Evolutionary conservation across 1,140 invertebrate species (phyloP).

Genomic region (Macrobrachium rosenbergii): DNA sequence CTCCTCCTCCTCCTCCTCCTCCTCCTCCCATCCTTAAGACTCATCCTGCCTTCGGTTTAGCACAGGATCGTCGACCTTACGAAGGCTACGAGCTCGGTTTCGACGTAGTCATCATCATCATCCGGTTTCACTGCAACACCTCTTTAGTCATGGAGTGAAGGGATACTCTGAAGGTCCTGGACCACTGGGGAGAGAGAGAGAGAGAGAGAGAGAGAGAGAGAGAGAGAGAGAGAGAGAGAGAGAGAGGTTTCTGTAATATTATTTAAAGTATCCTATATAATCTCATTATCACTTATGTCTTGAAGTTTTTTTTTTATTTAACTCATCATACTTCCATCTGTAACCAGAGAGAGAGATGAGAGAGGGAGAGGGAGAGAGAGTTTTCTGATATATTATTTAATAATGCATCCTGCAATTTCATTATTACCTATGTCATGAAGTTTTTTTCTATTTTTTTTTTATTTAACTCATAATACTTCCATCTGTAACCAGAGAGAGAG

Average conservation of each 20-base stretch:
- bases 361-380: too few species aligned
- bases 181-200: neutral
- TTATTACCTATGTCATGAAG: too few species aligned
- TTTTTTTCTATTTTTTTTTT: too few species aligned
- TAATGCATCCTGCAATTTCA: too few species aligned
- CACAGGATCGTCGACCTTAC: conserved; percentile 6
- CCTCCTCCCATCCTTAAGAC: neutral
- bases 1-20: too few species aligned
- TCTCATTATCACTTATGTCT: too few species aligned
- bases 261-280: too few species aligned
- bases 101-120: neutral
- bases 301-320: too few species aligned
- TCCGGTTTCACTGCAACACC: neutral
- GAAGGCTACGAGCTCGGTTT: neutral
- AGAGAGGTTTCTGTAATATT: neutral
- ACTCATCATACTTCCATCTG: neutral
- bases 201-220: neutral
- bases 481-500: too few species aligned
- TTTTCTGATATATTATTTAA: too few species aligned
- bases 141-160: conserved; percentile 36
- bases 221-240: neutral
- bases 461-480: too few species aligned
- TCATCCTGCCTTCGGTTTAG: neutral
- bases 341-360: neutral
- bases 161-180: conserved; percentile 19